Evolutionary conservation across 2,113 vertebrate genomes (phyloP).

Genomic region (Pyxicephalus adspersus): DNA sequence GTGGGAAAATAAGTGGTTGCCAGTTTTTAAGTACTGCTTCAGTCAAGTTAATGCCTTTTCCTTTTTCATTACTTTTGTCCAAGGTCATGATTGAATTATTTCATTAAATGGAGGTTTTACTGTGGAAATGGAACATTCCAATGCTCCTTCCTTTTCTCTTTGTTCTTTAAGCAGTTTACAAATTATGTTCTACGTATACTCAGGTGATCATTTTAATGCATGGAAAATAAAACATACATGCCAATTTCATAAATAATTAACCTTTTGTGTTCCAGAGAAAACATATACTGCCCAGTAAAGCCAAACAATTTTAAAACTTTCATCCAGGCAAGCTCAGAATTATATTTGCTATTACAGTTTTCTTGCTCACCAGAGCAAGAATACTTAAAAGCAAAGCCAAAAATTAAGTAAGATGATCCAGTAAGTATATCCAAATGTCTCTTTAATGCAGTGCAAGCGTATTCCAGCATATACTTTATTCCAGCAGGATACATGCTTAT

Average conservation of each 20-base stretch:
- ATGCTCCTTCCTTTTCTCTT: neutral
- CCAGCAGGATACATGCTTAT: constrained; percentile 48
- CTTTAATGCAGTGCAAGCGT: constrained; percentile 35
- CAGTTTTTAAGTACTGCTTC: constrained; percentile 33
- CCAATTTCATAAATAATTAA: constrained; percentile 23
- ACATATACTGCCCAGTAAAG: neutral
- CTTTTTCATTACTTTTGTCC: constrained; percentile 29
- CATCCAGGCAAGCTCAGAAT: constrained; percentile 7
- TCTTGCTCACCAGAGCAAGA: constrained; percentile 41
- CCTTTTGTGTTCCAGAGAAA: neutral
- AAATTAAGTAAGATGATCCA: constrained; percentile 44
- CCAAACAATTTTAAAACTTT: neutral
- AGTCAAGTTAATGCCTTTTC: constrained; percentile 27
- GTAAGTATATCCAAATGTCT: constrained; percentile 45
- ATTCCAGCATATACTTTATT: constrained; percentile 43
- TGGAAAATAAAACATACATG: constrained; percentile 9
- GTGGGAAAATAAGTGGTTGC: constrained; percentile 32
- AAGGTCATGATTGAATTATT: constrained; percentile 27
- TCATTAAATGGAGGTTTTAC: constrained; percentile 23
- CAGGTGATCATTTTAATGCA: constrained; percentile 6
- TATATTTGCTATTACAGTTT: constrained; percentile 32
- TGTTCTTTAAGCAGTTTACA: constrained; percentile 9
- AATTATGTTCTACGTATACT: constrained; percentile 19
- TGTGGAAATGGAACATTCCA: constrained; percentile 17
- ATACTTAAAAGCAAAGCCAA: constrained; percentile 45